Base-by-base conservation (phyloP, 2,113 vertebrate genomes). In the Anser brachyrhynchus region DNA sequence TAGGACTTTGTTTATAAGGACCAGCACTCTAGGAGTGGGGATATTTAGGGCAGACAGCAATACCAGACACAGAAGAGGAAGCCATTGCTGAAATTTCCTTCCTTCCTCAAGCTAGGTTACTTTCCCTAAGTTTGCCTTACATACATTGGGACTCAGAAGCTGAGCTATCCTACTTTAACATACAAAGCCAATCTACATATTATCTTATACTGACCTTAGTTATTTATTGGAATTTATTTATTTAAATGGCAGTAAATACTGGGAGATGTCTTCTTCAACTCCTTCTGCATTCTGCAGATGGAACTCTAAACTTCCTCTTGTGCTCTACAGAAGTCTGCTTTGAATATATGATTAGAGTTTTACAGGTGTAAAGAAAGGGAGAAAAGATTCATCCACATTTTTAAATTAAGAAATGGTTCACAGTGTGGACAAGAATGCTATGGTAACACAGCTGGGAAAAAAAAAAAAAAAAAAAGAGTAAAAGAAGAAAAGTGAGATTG, bases 361-460 rank as follows among this genome's bases (percentile, higher is more conserved):
- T 59, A 39, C 0, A 19, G 3, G 3, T 37, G 8, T 57, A 16
- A 71, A 73, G 37, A 73, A 76, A 59, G 57, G 13, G 10, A 49
- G 12, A 77, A 67, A 41, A 69, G 1, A 28, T 57, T 2, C 61
- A 13, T 9, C 10, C 0, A 0, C 28, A 9, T 7, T 39, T 71
- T 71, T 10, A 37, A 28, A 52, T 20, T 26, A 52, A 54, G 37
- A 80, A 52, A 3, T 1, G 66, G 7, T 9, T 84, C 12, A 26
- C 3, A 9, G 10, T 8, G 25, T 74, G 28, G 15, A 43, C 33
- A 71, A 62, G 17, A 4, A 35, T 2, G 2, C 12, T 35, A 22
- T 13, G 3, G 6, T 28, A 57, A 65, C 4, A 66, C 7, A 52
- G 6, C 3, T 0, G 2, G 21, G 8, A 10, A 12, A 46, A 4